phyloP scores from a whole-genome alignment of 2,113 vertebrate species.

The Pyrgilauda ruficollis region DNA sequence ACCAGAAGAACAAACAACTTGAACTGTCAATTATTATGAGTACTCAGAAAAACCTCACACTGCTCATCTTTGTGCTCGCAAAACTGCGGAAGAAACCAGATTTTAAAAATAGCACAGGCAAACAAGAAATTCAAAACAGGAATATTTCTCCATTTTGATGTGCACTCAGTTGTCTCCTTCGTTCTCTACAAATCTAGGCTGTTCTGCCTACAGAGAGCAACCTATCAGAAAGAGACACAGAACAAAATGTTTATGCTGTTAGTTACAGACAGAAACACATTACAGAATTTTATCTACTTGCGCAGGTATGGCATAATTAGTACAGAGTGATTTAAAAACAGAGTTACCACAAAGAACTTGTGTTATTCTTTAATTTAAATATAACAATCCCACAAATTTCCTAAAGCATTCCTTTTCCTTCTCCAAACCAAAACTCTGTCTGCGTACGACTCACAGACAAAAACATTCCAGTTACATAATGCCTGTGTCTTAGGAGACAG shows the following conservation, averaged over 20 bases:
- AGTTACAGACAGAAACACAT: not conserved
- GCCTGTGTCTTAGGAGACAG: not conserved
- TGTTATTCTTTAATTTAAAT: not conserved
- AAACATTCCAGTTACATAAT: constrained; percentile 31
- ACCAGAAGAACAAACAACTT: not conserved
- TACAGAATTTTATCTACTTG: not conserved
- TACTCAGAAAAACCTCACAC: not conserved
- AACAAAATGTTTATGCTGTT: not conserved
- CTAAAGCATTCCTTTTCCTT: not conserved
- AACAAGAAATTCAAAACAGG: not conserved
- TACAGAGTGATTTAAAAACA: not conserved
- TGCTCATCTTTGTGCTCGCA: not conserved
- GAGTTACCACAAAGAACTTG: not conserved
- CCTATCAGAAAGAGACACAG: not conserved
- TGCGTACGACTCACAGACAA: not conserved
- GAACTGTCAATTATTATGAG: not conserved
- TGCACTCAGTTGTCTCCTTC: not conserved
- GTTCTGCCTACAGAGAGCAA: not conserved
- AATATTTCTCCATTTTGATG: not conserved
- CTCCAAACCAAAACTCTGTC: not conserved
- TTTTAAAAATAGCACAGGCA: not conserved
- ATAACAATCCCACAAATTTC: not conserved
- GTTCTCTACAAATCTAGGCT: not conserved
- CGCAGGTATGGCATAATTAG: not conserved
- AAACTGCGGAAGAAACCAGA: not conserved